Base-by-base conservation (phyloP, 2,888 invertebrate genomes). In the Ephialtes manifestator region DNA sequence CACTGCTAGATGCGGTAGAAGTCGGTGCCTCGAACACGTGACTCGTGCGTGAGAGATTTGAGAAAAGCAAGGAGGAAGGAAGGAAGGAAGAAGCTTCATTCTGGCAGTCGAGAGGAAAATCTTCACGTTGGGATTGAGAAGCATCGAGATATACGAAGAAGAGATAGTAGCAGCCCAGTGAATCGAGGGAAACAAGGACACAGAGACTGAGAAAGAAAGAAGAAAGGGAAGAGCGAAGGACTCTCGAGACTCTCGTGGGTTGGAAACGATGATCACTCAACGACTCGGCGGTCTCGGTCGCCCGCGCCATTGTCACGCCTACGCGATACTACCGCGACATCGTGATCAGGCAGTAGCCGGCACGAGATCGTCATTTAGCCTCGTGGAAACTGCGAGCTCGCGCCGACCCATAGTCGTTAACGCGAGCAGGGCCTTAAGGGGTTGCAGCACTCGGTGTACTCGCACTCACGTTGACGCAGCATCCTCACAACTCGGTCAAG, bases 221-320 rank as follows among this genome's bases (percentile, higher is more conserved):
- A 28, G 24, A 48, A 28, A 18, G 58, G 20, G 39, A 51, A 76
- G 46, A 46, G 20, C 18, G 53, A 80, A 65, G 71, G 80, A 80
- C 28, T 68, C 76, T 81, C 53, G 68, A 79, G 63, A 77, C 43
- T 72, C 68, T 68, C 77, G 63, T 63, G 43, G 76, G 74, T 65
- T 63, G 80, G 31, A 78, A 87, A 88, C 79, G 82, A 88, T 88
- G 88, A 84, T 88, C 83, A 79, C 74, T 43, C 83, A 78, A 83
- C 71, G 78, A 68, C 48, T 82, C 84, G 80, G 74, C 80, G 80
- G 28, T 79, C 58, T 80, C 78, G 81, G 51, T 78, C 53, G 77
- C 68, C 76, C 72, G 81, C 82, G 68, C 77, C 82, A 83, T 76
- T 81, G 80, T 83, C 75, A 76, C 83, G 84, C 77, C 78, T 81